A percentile compares a stretch with the other conserved stretches of the same genome.
phyloP scores from a whole-genome alignment of 2,113 vertebrate genomes.

The Mola mola region DNA sequence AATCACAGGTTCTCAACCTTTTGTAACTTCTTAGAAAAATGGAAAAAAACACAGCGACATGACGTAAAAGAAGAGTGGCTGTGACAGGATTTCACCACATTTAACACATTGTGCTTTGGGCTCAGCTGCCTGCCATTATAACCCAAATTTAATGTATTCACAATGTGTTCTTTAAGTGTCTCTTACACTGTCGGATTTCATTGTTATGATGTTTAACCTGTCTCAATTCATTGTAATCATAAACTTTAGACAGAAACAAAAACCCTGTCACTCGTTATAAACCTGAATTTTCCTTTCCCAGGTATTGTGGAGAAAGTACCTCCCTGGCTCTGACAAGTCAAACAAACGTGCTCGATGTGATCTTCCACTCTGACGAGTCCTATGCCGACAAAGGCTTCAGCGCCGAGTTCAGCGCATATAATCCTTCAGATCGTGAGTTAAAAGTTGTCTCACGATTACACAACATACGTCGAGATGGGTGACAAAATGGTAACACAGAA shows the following conservation, averaged over 20 bases:
- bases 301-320: constrained; percentile 80
- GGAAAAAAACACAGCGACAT: background rate
- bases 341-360: constrained; percentile 59
- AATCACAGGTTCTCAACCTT: background rate
- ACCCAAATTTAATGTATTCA: constrained; percentile 1
- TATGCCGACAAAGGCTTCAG: constrained; percentile 84
- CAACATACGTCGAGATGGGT: constrained; percentile 4
- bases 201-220: too few relatives aligned
- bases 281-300: constrained; percentile 26
- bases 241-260: background rate
- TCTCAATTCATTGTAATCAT: too few relatives aligned
- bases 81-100: background rate
- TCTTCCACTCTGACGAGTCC: constrained; percentile 81
- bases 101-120: background rate
- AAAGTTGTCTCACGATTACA: constrained; percentile 3
- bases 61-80: background rate
- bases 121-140: background rate
- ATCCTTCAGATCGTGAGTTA: constrained; percentile 80
- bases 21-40: background rate
- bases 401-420: constrained; percentile 69
- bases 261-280: background rate
- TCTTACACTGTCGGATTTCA: too few relatives aligned
- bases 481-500: constrained; percentile 20
- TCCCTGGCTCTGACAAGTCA: constrained; percentile 66
- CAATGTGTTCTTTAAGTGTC: too few relatives aligned